Base-by-base conservation (phyloP, 1,140 invertebrate genomes). In the Drosophila trapezifrons region DNA sequence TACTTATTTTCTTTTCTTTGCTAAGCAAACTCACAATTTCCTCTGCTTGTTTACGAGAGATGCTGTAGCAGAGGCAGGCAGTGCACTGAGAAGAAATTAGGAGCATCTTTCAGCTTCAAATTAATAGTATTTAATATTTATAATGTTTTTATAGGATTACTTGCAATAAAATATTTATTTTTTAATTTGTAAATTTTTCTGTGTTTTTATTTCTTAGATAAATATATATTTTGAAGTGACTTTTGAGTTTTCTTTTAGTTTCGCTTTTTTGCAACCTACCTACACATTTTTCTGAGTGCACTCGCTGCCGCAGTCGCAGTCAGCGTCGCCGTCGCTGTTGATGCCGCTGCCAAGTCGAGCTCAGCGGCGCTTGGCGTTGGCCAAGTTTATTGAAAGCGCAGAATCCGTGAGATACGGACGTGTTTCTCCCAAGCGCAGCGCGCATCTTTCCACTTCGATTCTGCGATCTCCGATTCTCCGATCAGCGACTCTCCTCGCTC, bases 331-430 rank as follows among this genome's bases (percentile, higher is more conserved):
- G 15, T 13, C 38, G 17, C 42, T 45, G 57, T 43, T 18, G 51
- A 64, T 54, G 62, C 55, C 45, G 47, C 40, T 38, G 45, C 59
- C 49, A 52, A 76, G 80, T 74, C 76, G 52, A 84, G 84, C 80
- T 87, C 73, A 65, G 79, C 63, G 46, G 38, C 76, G 74, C 59
- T 76, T 55, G 64, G 43, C 76, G 67, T 57, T 72, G 65, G 66
- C 84, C 51, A 80, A 72, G 84, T 87, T 87, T 87, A 87, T 89
- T 87, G 65, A 87, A 89, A 89, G 73, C 84, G 84, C 84, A 87
- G 85, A 87, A 89, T 75, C 82, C 84, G 84, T 89, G 66, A 89
- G 84, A 77, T 78, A 67, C 84, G 84, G 84, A 89, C 84, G 84
- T 89, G 84, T 89, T 80, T 89, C 82, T 84, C 82, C 82, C 71